Evolutionary conservation across 35 echinoderm and acorn worm genomes (phyloP).

Genomic region (Lytechinus pictus): DNA sequence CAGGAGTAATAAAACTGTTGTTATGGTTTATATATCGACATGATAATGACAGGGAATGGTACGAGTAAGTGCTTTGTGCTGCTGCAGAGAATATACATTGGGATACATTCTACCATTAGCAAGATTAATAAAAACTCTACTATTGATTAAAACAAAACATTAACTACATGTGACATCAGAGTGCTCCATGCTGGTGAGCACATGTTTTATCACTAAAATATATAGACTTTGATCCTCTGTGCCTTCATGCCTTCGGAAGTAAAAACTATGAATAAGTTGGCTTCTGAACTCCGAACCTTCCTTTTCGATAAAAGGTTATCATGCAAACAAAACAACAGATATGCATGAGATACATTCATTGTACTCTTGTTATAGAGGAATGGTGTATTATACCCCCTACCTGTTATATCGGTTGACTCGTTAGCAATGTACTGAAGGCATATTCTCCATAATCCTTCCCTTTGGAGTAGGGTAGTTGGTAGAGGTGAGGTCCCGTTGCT

Average conservation of each 20-base stretch:
- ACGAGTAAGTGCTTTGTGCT: too few relatives aligned
- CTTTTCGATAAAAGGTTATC: not conserved
- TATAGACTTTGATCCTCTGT: not conserved
- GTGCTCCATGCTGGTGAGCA: not conserved
- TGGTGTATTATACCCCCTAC: not conserved
- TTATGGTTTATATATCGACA: too few relatives aligned
- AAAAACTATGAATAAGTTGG: too few relatives aligned
- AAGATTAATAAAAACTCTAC: too few relatives aligned
- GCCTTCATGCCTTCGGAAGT: too few relatives aligned
- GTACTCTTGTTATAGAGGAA: not conserved
- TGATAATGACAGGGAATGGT: too few relatives aligned
- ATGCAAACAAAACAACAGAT: not conserved
- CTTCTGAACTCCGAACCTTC: too few relatives aligned
- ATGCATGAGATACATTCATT: not conserved
- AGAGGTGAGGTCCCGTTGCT: not conserved
- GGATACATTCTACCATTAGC: too few relatives aligned
- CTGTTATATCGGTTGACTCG: conserved; percentile 12
- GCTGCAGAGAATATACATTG: too few relatives aligned
- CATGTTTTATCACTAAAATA: not conserved
- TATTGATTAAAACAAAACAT: not conserved
- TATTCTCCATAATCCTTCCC: conserved; percentile 29
- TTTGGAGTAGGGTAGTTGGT: not conserved
- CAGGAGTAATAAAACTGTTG: too few relatives aligned
- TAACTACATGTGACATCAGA: not conserved
- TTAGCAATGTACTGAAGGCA: conserved; percentile 2